These are phyloP conservation scores for Acanthosepion pharaonis DNA, from an alignment of 2,888 invertebrate species.

Conservation along the genomic window DNA sequence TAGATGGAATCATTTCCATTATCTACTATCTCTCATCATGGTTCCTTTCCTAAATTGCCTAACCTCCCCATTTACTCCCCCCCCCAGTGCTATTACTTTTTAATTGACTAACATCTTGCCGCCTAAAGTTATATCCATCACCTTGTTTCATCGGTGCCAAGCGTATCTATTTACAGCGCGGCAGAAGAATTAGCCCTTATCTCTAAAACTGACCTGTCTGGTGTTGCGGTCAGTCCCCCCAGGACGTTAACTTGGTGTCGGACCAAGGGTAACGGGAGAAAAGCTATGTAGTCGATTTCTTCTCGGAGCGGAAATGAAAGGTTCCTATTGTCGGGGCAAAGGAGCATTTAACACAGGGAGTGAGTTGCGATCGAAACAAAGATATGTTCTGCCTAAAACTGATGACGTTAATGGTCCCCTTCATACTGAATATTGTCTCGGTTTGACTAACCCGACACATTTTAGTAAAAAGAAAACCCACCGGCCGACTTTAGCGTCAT, in stretches of 20 bases:
- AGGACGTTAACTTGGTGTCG: background rate
- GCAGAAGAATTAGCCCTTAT: background rate
- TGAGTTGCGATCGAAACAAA: too few relatives aligned
- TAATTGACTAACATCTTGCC: background rate
- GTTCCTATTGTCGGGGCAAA: too few relatives aligned
- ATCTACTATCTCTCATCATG: background rate
- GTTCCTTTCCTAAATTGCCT: background rate
- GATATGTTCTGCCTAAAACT: too few relatives aligned
- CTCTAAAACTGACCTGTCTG: background rate
- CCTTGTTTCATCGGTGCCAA: background rate
- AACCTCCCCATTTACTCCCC: background rate
- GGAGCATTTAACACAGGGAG: too few relatives aligned
- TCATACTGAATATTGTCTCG: too few relatives aligned
- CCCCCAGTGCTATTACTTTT: background rate
- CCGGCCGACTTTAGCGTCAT: too few relatives aligned
- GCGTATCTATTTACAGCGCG: background rate
- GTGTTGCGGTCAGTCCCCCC: background rate
- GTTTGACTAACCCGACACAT: too few relatives aligned
- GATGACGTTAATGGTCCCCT: too few relatives aligned
- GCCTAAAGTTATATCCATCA: background rate
- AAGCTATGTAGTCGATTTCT: too few relatives aligned
- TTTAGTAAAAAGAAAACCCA: too few relatives aligned
- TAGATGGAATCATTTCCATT: background rate
- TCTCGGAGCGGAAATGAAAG: too few relatives aligned
- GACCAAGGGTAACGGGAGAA: background rate